phyloP scores from a whole-genome alignment of 2,797 vertebrate genomes.

The Balearica regulorum region DNA sequence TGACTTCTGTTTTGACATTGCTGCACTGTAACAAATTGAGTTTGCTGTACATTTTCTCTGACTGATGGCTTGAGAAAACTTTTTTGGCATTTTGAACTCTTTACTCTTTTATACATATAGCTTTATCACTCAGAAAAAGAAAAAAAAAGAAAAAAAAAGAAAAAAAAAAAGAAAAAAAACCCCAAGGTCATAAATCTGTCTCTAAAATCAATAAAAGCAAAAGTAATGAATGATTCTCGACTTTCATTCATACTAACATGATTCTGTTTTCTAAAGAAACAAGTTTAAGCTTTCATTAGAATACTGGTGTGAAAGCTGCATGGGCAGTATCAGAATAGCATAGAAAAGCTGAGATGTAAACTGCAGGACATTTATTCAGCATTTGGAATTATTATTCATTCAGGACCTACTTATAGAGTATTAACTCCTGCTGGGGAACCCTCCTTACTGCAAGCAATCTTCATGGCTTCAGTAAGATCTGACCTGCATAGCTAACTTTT shows the following conservation, averaged over 20 bases:
- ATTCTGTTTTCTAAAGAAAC: not conserved
- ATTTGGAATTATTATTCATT: not conserved
- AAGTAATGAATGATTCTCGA: not conserved
- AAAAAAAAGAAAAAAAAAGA: not conserved
- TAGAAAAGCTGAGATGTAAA: not conserved
- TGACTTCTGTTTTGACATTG: not conserved
- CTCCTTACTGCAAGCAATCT: not conserved
- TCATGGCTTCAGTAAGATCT: not conserved
- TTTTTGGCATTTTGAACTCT: conserved; percentile 14
- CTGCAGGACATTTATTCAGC: not conserved
- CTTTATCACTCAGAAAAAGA: not conserved
- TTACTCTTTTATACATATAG: not conserved
- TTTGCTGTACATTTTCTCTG: not conserved
- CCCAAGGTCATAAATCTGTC: not conserved
- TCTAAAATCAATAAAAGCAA: conserved; percentile 44
- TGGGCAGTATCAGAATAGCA: not conserved
- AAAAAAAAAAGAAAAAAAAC: not conserved
- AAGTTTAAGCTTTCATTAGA: not conserved
- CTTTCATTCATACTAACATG: not conserved
- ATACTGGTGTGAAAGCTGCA: not conserved
- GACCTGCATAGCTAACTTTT: not conserved
- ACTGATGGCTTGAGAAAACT: conserved; percentile 10
- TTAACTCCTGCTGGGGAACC: not conserved
- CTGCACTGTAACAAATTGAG: not conserved
- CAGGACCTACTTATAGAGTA: not conserved